Base-by-base conservation (phyloP, 1,140 invertebrate genomes). In the Macrobrachium rosenbergii region DNA sequence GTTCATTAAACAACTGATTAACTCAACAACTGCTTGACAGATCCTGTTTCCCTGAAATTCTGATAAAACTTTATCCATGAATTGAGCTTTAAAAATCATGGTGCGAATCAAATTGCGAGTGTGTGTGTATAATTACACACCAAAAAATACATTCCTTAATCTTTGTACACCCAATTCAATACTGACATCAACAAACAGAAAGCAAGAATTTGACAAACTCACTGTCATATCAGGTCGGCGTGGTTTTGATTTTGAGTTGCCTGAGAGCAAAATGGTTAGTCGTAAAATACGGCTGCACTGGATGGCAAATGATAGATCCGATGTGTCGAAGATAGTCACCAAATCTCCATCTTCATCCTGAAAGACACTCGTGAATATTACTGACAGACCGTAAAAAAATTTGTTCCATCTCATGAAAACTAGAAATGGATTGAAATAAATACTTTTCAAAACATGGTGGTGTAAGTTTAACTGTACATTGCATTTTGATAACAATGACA, bases 241-340 rank as follows among this genome's bases (percentile, higher is more conserved):
- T 43, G 64, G 28, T 21, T n/a, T 67, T 14, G 75, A 23, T 77
- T 83, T 76, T 88, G 52, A 52, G 7, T 90, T 76, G 63, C 89
- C 89, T 64, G 91, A 91, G 12, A 93, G 91, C 91, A 95, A 93
- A 82, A 95, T 93, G 88, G 94, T 94, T 43, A 95, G 92, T 91
- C 95, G 95, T 72, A 96, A 91, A 89, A 95, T 94, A 67, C 95
- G 92, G 90, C 94, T 95, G 89, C 94, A 95, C 91, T 95, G 94
- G 87, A 96, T 95, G 79, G 95, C 95, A 93, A 95, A 95, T 16
- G 94, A 93, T 69, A 96, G 91, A 91, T 96, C 95, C 12, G 94
- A 94, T 90, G 94, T 95, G 92, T 96, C 95, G 92, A 95, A 94
- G 86, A 96, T 96, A 60, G 95, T 95, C 86, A 96, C 94, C 76